A percentile compares a stretch with the other conserved stretches of the same genome.
phyloP scores from a whole-genome alignment of 2,888 invertebrate species.

The Rhingia campestris region DNA sequence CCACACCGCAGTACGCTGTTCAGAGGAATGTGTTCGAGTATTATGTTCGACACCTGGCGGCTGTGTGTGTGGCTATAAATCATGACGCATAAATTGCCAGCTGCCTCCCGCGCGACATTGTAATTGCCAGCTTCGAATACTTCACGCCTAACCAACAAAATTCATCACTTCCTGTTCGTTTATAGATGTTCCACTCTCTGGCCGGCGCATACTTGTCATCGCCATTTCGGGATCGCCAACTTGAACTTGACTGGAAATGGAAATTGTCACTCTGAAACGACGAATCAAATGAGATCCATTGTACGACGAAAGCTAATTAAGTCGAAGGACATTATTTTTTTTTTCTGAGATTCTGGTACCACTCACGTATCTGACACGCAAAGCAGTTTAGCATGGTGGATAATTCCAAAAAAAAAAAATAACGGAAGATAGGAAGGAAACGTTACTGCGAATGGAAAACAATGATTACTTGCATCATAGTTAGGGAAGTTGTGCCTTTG shows the following conservation, averaged over 20 bases:
- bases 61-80: conserved; percentile 48
- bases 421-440: conserved; percentile 39
- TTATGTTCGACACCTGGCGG: conserved; percentile 52
- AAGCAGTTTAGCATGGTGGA: conserved; percentile 37
- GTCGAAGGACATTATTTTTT: conserved; percentile 23
- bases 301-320: conserved; percentile 26
- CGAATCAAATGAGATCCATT: conserved; percentile 10
- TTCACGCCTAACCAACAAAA: conserved; percentile 41
- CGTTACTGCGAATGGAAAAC: conserved; percentile 7
- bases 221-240: conserved; percentile 38
- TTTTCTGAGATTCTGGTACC: conserved; percentile 26
- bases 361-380: conserved; percentile 51
- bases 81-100: conserved; percentile 48
- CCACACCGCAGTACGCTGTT: background rate
- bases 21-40: background rate
- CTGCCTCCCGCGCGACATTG: conserved; percentile 49
- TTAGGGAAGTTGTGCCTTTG: conserved; percentile 18
- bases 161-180: conserved; percentile 48
- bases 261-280: conserved; percentile 2
- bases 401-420: background rate
- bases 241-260: conserved; percentile 47
- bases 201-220: background rate
- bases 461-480: conserved; percentile 29
- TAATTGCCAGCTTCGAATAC: conserved; percentile 42
- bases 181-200: background rate